Base-by-base conservation (phyloP, 1,140 invertebrate species). In the Amyelois transitella region DNA sequence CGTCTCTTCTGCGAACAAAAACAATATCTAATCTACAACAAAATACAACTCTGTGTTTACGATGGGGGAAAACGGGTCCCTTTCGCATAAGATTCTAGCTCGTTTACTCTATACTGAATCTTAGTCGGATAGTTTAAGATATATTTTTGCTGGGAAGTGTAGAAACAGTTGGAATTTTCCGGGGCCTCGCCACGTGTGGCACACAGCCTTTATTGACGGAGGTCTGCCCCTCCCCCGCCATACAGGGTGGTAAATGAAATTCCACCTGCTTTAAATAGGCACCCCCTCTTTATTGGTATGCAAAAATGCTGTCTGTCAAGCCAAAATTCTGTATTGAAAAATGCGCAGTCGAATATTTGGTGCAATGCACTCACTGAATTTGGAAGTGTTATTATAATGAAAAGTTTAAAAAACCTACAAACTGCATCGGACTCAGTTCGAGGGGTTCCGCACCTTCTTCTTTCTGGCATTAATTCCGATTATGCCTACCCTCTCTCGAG, bases 11-110 rank as follows among this genome's bases (percentile, higher is more conserved):
- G 52, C 51, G 25, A 38, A 47, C 17, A 6, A 22, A 6, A 60
- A 21, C 1, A 21, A 50, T 48, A n/a, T n/a, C n/a, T 75, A 53
- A 60, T 83, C 77, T 81, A 69, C 58, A 69, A 54, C 59, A 58
- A 70, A 79, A 83, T 72, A 77, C 68, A 69, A 68, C 62, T 65
- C 75, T 67, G 67, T 75, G 81, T 81, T 81, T 78, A 81, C 74
- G 74, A 73, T 74, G 71, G 79, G 79, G 82, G 74, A 81, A 77
- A 83, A 58, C 59, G 61, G 62, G 64, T 72, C 79, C 81, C 72
- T 77, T 72, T 66, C 74, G 64, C 57, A 69, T 72, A 75, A 80
- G 65, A 73, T 72, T 67, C 38, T 45, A 1, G 2, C 8, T 4
- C 0, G 0, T n/a, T 0, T 25, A 60, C 38, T 20, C 43, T 7